A percentile compares a stretch with the other conserved stretches of the same genome.
Evolutionary conservation across 2,888 invertebrate genomes (phyloP).

Genomic region (Rhabditoides inermis): DNA sequence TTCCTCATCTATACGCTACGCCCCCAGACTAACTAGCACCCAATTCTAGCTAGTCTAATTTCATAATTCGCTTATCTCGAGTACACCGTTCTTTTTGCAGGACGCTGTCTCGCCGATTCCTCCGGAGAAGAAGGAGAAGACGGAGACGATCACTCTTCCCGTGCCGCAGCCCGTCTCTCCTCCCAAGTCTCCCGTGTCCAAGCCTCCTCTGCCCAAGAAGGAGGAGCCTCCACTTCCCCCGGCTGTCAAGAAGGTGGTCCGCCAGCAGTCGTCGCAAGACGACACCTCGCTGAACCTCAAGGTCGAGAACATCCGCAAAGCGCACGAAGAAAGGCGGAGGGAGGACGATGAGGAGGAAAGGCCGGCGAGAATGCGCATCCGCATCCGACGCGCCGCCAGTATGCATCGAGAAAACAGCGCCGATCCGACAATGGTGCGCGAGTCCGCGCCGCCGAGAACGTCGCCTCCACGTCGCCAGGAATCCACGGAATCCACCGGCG

Average conservation of each 20-base stretch:
- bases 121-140: background rate
- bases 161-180: conserved; percentile 3
- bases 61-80: no score
- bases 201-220: conserved; percentile 36
- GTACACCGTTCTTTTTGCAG: no score
- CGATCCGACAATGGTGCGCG: no score
- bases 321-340: conserved; percentile 25
- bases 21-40: no score
- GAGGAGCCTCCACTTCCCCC: background rate
- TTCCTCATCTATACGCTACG: no score
- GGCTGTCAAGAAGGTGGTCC: no score
- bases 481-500: conserved; percentile 20
- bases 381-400: no score
- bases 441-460: conserved; percentile 15
- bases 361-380: no score
- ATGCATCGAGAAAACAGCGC: no score
- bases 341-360: no score
- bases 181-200: conserved; percentile 8
- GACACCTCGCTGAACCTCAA: conserved; percentile 44
- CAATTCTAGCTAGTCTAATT: no score
- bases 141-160: conserved; percentile 3
- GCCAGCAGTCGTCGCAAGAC: conserved; percentile 31
- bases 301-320: conserved; percentile 40
- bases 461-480: conserved; percentile 42
- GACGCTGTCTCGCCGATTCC: background rate